Evolutionary conservation across 2,113 vertebrate genomes (phyloP).

Genomic region (Pandion haliaetus): DNA sequence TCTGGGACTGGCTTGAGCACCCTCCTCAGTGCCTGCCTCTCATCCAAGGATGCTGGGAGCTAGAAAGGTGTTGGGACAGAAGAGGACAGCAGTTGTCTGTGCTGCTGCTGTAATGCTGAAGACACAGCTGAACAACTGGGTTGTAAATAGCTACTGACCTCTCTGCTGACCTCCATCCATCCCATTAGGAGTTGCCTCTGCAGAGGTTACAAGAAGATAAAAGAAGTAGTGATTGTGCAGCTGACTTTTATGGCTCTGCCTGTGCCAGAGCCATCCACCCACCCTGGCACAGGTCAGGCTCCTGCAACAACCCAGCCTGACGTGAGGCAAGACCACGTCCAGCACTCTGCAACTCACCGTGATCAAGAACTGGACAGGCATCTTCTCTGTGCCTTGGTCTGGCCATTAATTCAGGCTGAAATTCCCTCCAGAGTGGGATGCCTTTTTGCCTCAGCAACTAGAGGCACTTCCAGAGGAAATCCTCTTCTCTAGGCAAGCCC

Average conservation of each 20-base stretch:
- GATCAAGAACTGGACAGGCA: background rate
- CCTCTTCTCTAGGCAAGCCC: background rate
- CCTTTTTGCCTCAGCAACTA: background rate
- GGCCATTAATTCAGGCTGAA: background rate
- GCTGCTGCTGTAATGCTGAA: background rate
- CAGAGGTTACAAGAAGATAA: background rate
- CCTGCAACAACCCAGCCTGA: background rate
- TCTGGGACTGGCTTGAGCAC: background rate
- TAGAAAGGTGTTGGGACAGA: background rate
- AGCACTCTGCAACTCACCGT: background rate
- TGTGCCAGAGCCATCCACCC: background rate
- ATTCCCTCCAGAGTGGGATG: background rate
- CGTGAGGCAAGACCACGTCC: accelerated
- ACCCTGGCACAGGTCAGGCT: background rate
- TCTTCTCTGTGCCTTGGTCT: accelerated
- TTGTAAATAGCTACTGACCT: background rate
- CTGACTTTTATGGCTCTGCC: background rate
- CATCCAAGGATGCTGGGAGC: background rate
- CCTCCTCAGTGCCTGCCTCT: background rate
- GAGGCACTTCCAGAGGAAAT: background rate
- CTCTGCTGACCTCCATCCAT: background rate
- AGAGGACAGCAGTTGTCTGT: background rate
- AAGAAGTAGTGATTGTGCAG: background rate
- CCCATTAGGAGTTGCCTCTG: background rate
- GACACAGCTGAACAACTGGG: background rate